Evolutionary conservation across 2,888 invertebrate species (phyloP).

Genomic region (Noctua janthe): DNA sequence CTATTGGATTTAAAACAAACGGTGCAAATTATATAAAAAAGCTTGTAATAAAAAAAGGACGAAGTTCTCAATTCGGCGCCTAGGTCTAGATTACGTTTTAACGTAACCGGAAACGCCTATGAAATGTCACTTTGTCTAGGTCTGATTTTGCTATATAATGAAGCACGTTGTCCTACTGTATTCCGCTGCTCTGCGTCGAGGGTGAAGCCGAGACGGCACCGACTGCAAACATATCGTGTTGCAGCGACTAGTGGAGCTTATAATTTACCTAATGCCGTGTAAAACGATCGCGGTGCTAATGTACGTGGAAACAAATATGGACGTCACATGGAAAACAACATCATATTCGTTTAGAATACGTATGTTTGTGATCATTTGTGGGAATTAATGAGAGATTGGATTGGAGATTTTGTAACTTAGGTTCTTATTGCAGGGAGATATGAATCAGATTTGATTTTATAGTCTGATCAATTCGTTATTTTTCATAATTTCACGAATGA

Average conservation of each 20-base stretch:
- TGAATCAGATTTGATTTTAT: not conserved
- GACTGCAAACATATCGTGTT: conserved; percentile 87
- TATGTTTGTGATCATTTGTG: conserved; percentile 25
- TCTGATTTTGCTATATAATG: not conserved
- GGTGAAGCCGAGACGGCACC: conserved; percentile 79
- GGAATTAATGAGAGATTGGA: conserved; percentile 2
- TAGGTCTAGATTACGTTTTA: too few relatives aligned
- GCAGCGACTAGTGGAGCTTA: conserved; percentile 86
- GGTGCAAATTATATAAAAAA: too few relatives aligned
- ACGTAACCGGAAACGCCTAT: too few relatives aligned
- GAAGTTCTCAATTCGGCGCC: too few relatives aligned
- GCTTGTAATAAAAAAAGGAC: too few relatives aligned
- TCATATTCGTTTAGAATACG: conserved; percentile 48
- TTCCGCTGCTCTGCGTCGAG: conserved; percentile 68
- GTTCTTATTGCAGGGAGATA: not conserved
- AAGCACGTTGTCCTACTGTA: conserved; percentile 50
- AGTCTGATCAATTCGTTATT: too few relatives aligned
- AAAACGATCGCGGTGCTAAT: conserved; percentile 87
- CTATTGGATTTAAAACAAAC: too few relatives aligned
- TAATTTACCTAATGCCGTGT: conserved; percentile 90
- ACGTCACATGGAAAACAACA: conserved; percentile 62
- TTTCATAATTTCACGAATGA: not conserved
- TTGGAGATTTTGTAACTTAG: not conserved
- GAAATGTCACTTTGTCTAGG: too few relatives aligned
- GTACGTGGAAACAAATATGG: conserved; percentile 80